A percentile compares a stretch with the other conserved stretches of the same genome.
Conservation (phyloP, 2,113 vertebrate species). For the Ochotona curzoniae region DNA sequence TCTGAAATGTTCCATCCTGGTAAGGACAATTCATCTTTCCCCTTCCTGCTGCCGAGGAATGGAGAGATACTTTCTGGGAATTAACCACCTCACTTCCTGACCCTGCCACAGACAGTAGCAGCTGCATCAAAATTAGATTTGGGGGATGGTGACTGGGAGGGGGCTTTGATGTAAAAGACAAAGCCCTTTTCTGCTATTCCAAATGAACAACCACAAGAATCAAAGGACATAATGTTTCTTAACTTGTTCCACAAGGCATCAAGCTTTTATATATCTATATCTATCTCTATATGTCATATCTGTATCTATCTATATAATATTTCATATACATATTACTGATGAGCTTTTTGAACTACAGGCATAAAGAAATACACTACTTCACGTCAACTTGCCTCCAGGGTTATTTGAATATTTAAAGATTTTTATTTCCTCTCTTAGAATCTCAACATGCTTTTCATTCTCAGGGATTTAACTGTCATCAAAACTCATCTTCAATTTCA, state of each 20-base stretch:
- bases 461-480: not conserved
- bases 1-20: not conserved
- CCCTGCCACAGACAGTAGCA: not conserved
- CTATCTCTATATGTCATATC: not conserved
- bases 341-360: not conserved
- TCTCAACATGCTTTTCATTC: not conserved
- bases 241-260: not conserved
- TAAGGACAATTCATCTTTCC: not conserved
- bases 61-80: not conserved
- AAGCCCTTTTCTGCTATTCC: not conserved
- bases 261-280: not conserved
- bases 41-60: not conserved
- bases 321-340: not conserved
- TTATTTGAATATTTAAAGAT: conserved; percentile 42
- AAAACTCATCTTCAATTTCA: conserved; percentile 8
- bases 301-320: too few species aligned
- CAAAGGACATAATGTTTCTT: not conserved
- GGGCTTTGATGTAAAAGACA: not conserved
- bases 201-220: not conserved
- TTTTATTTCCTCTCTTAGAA: not conserved
- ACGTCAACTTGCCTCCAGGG: not conserved
- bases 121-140: not conserved
- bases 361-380: not conserved
- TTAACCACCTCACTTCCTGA: not conserved
- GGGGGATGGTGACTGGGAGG: not conserved